phyloP scores from a whole-genome alignment of 2,113 vertebrate species.

The Psilopsiagon aurifrons region DNA sequence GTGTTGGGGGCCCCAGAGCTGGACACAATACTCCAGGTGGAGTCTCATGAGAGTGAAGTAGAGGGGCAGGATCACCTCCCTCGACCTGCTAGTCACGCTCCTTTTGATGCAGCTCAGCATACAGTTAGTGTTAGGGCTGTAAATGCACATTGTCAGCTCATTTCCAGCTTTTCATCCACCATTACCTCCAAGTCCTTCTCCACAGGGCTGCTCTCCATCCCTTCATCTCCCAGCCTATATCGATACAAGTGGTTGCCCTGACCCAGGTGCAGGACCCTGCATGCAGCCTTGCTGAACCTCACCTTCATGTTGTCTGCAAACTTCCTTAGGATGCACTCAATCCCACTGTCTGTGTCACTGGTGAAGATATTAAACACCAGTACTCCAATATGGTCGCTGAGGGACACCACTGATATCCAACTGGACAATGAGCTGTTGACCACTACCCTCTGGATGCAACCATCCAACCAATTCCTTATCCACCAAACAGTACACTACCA shows the following conservation, averaged over 20 bases:
- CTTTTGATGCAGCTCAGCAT: background rate
- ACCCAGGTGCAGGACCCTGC: background rate
- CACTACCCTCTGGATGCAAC: background rate
- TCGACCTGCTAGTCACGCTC: background rate
- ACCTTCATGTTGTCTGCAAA: background rate
- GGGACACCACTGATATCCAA: background rate
- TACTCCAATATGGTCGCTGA: accelerated
- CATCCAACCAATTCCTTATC: background rate
- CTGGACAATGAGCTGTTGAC: background rate
- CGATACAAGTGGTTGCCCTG: background rate
- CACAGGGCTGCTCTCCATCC: background rate
- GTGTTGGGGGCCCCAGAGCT: background rate
- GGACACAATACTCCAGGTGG: background rate
- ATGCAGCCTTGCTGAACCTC: background rate
- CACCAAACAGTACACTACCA: background rate
- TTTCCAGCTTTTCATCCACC: background rate
- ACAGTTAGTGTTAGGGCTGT: background rate
- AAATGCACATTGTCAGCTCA: background rate
- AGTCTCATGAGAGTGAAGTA: background rate
- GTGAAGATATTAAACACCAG: background rate
- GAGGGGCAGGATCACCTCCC: background rate
- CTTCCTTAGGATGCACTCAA: background rate
- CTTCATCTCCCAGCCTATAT: background rate
- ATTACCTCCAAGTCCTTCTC: background rate
- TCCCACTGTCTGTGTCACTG: background rate